Percentiles rank a stretch among this genome's conserved stretches.
Conservation (phyloP, 2,797 vertebrate species). For the Alcedo quadribrachys region DNA sequence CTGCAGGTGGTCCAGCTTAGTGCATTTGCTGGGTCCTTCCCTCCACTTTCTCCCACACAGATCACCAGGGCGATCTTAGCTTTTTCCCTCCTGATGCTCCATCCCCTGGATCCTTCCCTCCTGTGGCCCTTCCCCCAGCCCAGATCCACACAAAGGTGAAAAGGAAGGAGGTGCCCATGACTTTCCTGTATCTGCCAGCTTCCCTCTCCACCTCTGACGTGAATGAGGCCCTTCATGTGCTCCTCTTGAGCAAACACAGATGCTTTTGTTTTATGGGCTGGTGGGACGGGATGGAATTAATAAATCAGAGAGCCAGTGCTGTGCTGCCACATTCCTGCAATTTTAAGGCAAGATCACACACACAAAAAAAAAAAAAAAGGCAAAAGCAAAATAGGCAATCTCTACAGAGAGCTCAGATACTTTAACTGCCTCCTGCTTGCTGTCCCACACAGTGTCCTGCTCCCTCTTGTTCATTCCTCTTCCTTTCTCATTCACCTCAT, state of each 20-base stretch:
- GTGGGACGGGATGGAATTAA: slow-evolving; percentile 72
- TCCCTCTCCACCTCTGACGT: slow-evolving; percentile 63
- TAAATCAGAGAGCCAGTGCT: slow-evolving; percentile 66
- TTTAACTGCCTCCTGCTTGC: not conserved
- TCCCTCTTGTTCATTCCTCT: not conserved
- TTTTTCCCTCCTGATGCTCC: not conserved
- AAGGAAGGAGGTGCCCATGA: slow-evolving; percentile 46
- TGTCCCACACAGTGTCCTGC: not conserved
- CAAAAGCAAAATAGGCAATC: slow-evolving; percentile 15
- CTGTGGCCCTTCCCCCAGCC: not conserved
- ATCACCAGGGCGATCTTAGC: not conserved
- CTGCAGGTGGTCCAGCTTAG: not conserved
- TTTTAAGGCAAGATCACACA: slow-evolving; percentile 68
- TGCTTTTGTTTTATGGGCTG: slow-evolving; percentile 73
- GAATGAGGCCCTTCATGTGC: slow-evolving; percentile 74
- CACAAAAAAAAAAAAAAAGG: not conserved
- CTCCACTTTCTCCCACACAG: not conserved
- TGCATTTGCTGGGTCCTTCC: not conserved
- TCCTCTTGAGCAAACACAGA: slow-evolving; percentile 73
- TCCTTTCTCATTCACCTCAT: not conserved
- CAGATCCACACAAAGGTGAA: slow-evolving; percentile 60
- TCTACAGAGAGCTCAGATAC: slow-evolving; percentile 9
- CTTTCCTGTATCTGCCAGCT: slow-evolving; percentile 66
- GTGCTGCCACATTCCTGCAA: slow-evolving; percentile 69
- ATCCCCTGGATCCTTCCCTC: not conserved